phyloP scores from a whole-genome alignment of 2,797 vertebrate species.

The Phataginus tricuspis region DNA sequence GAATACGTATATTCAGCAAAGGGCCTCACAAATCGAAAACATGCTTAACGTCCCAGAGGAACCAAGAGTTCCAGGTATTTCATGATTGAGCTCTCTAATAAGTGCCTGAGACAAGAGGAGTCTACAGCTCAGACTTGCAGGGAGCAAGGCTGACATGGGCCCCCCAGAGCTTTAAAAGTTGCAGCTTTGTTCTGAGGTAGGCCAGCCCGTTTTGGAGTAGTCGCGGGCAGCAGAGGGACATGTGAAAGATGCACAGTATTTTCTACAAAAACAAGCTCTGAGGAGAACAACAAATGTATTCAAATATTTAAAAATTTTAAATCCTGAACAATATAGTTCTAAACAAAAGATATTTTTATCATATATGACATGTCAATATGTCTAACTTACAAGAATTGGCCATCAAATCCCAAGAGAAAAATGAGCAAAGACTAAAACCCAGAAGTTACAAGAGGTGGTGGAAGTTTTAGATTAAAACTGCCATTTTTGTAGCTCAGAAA shows the following conservation, averaged over 20 bases:
- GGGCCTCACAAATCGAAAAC: not conserved
- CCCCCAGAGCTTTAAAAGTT: not conserved
- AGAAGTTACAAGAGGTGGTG: not conserved
- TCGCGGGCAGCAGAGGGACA: not conserved
- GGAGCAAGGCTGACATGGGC: not conserved
- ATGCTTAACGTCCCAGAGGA: too few relatives aligned
- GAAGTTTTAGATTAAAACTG: not conserved
- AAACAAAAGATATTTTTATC: not conserved
- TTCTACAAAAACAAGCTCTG: not conserved
- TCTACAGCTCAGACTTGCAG: not conserved
- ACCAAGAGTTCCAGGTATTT: not conserved
- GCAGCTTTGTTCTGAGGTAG: not conserved
- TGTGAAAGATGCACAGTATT: not conserved
- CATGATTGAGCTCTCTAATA: not conserved
- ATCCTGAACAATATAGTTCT: not conserved
- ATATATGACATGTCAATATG: not conserved
- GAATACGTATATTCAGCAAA: not conserved
- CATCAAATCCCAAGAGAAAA: slow-evolving; percentile 32
- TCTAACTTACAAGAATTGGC: not conserved
- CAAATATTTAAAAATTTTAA: not conserved
- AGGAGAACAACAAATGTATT: not conserved
- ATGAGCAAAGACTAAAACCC: not conserved
- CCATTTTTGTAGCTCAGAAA: not conserved
- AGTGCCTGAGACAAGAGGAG: not conserved
- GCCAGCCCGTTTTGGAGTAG: not conserved